Evolutionary conservation across 2,113 vertebrate genomes (phyloP).

Genomic region (Ailurus styani): DNA sequence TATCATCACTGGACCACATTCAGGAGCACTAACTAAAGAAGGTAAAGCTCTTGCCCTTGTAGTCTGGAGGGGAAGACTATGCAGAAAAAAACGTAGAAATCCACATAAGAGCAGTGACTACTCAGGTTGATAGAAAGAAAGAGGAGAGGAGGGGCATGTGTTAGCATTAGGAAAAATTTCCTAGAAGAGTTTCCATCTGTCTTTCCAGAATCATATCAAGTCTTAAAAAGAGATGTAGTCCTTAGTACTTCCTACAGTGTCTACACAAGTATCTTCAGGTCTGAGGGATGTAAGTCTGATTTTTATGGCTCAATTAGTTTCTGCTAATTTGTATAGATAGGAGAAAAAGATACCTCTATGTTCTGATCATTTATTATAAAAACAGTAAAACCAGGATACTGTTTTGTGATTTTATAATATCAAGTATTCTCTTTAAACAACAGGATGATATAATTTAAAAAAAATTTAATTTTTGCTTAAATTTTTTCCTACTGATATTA

Average conservation of each 20-base stretch:
- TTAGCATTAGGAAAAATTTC: background rate
- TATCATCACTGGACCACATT: background rate
- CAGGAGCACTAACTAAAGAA: background rate
- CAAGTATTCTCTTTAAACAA: background rate
- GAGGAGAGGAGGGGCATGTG: background rate
- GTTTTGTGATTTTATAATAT: background rate
- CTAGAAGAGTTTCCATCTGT: background rate
- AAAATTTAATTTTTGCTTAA: background rate
- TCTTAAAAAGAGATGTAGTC: background rate
- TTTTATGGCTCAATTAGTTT: background rate
- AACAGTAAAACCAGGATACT: background rate
- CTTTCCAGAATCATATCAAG: background rate
- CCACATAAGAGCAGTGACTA: background rate
- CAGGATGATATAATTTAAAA: background rate
- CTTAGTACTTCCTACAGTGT: background rate
- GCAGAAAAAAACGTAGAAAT: background rate
- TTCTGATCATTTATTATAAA: background rate
- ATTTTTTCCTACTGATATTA: background rate
- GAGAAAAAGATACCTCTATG: background rate
- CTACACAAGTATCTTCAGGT: background rate
- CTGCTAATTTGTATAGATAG: background rate
- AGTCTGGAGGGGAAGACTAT: background rate
- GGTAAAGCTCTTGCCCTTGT: background rate
- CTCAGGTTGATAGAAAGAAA: background rate
- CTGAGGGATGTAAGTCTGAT: background rate